Conservation (phyloP, 1,140 invertebrate genomes). For the Drosophila rhopaloa region DNA sequence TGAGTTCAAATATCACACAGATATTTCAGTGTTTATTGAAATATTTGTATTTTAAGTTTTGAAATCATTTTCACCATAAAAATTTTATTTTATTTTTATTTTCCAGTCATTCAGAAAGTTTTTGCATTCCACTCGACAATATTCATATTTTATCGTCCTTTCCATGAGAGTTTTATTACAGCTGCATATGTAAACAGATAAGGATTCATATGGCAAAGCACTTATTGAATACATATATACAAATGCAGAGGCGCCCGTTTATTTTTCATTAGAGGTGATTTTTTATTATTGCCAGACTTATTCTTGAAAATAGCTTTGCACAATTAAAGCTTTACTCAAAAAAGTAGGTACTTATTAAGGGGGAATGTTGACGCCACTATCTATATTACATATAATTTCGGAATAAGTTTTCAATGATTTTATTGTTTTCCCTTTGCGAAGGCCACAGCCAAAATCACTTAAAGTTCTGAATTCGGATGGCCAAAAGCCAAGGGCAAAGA, state of each 20-base stretch:
- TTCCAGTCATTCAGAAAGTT: not conserved
- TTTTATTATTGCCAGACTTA: not conserved
- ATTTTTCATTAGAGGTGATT: not conserved
- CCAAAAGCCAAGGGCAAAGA: conserved; percentile 30
- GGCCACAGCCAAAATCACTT: conserved; percentile 35
- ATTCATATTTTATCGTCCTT: conserved; percentile 18
- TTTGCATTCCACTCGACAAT: not conserved
- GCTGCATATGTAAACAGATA: conserved; percentile 18
- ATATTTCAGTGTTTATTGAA: no score
- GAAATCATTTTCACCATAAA: not conserved
- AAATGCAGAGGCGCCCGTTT: not conserved
- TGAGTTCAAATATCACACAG: no score
- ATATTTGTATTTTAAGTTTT: no score
- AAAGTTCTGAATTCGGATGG: conserved; percentile 30
- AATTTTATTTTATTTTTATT: not conserved
- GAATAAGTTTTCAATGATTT: conserved; percentile 26
- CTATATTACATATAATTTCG: conserved; percentile 7
- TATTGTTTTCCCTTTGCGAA: conserved; percentile 26
- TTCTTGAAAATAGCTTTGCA: no score
- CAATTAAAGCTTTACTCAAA: no score
- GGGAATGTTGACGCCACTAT: conserved; percentile 1
- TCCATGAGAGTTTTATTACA: conserved; percentile 20
- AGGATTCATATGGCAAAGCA: not conserved
- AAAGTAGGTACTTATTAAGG: not conserved
- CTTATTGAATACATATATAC: not conserved